Evolutionary conservation across 1,140 invertebrate genomes (phyloP).

Genomic region (Grapholita molesta): DNA sequence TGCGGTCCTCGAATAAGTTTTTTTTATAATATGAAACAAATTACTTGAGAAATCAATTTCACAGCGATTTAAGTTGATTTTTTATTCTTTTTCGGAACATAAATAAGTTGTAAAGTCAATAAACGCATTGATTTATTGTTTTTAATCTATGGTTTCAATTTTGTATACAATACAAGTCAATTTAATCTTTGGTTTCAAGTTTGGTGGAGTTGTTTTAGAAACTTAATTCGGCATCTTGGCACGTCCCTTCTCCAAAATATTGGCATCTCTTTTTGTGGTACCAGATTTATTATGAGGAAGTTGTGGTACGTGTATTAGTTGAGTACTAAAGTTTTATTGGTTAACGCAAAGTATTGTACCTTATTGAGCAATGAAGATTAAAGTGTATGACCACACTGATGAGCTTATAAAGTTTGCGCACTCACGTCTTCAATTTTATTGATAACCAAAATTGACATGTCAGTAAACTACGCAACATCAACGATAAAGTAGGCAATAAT

Average conservation of each 20-base stretch:
- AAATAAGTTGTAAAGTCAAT: not conserved
- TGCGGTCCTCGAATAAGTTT: not conserved
- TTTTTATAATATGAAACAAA: not conserved
- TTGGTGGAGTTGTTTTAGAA: too few relatives aligned
- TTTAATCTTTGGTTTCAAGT: not conserved
- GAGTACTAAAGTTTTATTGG: too few relatives aligned
- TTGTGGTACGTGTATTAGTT: too few relatives aligned
- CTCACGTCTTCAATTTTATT: not conserved
- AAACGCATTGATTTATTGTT: not conserved
- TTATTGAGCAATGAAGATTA: not conserved
- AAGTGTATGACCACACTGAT: not conserved
- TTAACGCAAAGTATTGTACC: not conserved
- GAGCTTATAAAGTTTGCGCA: not conserved
- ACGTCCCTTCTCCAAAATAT: too few relatives aligned
- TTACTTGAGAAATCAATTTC: conserved; percentile 2
- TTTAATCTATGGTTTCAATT: not conserved
- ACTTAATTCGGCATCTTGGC: too few relatives aligned
- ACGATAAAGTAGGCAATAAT: not conserved
- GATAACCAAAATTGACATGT: not conserved
- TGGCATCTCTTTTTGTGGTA: too few relatives aligned
- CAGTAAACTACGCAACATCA: not conserved
- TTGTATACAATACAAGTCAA: not conserved
- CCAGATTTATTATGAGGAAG: too few relatives aligned
- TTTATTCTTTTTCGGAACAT: conserved; percentile 3
- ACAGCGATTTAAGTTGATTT: not conserved